Conservation (phyloP, 2,797 vertebrate species). For the Chrysocyon brachyurus region DNA sequence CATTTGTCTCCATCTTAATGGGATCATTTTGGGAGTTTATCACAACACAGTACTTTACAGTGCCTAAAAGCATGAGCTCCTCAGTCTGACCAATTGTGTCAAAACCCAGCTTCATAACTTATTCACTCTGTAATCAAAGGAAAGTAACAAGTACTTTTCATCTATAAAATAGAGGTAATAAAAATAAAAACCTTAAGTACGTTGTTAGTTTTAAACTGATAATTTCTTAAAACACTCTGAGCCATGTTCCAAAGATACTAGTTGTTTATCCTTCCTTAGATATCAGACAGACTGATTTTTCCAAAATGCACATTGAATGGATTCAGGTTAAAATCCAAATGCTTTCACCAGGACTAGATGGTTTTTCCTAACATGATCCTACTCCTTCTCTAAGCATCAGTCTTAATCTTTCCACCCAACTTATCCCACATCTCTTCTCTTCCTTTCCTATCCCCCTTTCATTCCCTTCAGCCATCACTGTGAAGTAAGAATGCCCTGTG, state of each 20-base stretch:
- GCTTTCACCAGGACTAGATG: not conserved
- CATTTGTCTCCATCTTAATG: not conserved
- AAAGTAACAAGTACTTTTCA: not conserved
- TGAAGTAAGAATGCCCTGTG: not conserved
- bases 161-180: not conserved
- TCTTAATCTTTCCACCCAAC: not conserved
- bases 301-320: not conserved
- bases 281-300: not conserved
- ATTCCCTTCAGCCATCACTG: not conserved
- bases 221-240: not conserved
- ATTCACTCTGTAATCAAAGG: not conserved
- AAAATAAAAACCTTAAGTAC: not conserved
- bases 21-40: not conserved
- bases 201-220: not conserved
- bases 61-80: not conserved
- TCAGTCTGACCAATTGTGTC: not conserved
- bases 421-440: not conserved
- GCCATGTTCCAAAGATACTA: not conserved
- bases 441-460: not conserved
- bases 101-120: not conserved
- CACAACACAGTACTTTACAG: not conserved
- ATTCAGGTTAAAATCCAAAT: not conserved
- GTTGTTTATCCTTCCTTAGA: not conserved
- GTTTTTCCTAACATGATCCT: not conserved
- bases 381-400: not conserved